Evolutionary conservation across 2,888 invertebrate species (phyloP), one percentile per base, ranked within the genome.

Genomic region (Sceliomorpha sp.): DNA sequence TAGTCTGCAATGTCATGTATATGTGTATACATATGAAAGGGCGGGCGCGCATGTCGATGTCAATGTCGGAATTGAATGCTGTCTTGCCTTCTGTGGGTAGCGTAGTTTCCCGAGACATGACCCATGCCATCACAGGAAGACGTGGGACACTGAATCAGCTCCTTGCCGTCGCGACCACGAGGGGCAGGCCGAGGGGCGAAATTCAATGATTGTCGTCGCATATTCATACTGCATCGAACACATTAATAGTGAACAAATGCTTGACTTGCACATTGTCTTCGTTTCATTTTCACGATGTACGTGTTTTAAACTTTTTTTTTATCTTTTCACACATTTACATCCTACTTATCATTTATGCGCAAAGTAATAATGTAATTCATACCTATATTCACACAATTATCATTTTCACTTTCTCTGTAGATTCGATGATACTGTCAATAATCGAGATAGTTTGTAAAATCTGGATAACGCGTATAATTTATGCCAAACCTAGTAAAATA

Each of bases 81-180:
- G 91, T 91, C 93, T 92, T 93, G 93, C 93, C 93, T 96, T 91
- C 96, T 93, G 90, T 96, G 96, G 79, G 95, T 94, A 81, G 95
- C 93, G 92, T 95, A 96, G 92, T 94, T 95, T 86, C 95, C 95
- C 82, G 95, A 95, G 88, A 95, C 91, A 91, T 96, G 96, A 85
- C 96, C 96, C 89, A 94, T 92, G 82, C 95, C 95, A 90, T 95
- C 95, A 91, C 95, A 96, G 90, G 91, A 91, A 86, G 90, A 90
- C 79, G 94, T 94, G 72, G 95, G 95, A 88, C 95, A 95, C 90
- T 94, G 94, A 89, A 94, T 91, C 88, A 94, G 91, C 90, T 93
- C 94, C 90, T 92, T 92, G 86, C 91, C 91, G 87, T 93, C 93
- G 86, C 92, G 91, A 83, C 91, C 90, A 88, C 92, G 91, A 89